These are phyloP conservation scores for Brienomyrus longianalis DNA, from an alignment of 2,113 vertebrate species.

Conservation along the genomic window DNA sequence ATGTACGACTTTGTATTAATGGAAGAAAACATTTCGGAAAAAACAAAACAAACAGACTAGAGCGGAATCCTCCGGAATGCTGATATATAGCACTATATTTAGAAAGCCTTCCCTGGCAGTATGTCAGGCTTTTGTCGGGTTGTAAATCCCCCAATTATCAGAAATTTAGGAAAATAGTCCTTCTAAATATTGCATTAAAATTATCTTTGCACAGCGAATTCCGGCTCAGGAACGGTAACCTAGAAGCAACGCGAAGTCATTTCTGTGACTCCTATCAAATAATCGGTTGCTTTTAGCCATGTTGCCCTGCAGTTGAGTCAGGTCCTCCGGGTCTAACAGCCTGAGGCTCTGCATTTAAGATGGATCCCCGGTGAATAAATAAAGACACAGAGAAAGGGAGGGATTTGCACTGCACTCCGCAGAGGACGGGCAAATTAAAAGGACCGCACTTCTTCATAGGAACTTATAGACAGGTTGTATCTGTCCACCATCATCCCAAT, in stretches of 20 bases:
- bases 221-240: background rate
- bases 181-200: background rate
- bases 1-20: background rate
- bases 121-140: background rate
- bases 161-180: background rate
- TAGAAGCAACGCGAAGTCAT: background rate
- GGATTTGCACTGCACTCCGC: background rate
- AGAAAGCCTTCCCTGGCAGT: background rate
- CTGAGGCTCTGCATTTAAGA: background rate
- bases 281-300: slow-evolving; percentile 1
- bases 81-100: background rate
- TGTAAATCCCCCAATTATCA: slow-evolving; percentile 13
- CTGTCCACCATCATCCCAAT: background rate
- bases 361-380: background rate
- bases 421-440: background rate
- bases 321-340: background rate
- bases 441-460: background rate
- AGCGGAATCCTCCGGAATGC: background rate
- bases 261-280: background rate
- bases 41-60: background rate
- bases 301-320: background rate
- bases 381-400: background rate
- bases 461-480: background rate
- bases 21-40: background rate
- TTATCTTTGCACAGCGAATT: background rate